These are phyloP conservation scores for Nowickia ferox DNA, from an alignment of 2,888 invertebrate genomes.

Conservation along the genomic window DNA sequence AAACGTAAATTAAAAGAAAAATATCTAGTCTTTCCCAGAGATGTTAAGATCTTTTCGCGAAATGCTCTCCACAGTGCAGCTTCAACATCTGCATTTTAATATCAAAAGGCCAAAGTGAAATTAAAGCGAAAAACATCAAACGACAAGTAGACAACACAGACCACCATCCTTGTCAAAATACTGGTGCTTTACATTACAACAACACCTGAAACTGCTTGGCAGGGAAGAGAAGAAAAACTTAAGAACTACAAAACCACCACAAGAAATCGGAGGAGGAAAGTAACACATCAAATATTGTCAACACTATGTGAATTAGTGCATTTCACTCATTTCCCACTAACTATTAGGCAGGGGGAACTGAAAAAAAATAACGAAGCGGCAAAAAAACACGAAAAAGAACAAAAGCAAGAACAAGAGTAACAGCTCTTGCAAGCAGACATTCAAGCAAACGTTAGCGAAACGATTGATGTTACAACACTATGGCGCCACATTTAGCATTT, in stretches of 20 bases:
- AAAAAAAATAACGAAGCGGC: not conserved
- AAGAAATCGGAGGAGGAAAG: slow-evolving; percentile 35
- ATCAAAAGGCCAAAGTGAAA: slow-evolving; percentile 55
- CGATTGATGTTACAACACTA: slow-evolving; percentile 71
- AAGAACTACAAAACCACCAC: not conserved
- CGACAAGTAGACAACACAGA: slow-evolving; percentile 62
- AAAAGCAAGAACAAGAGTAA: slow-evolving; percentile 37
- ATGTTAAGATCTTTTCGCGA: not conserved
- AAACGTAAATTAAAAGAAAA: not conserved
- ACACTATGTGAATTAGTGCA: slow-evolving; percentile 51
- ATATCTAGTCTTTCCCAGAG: not conserved
- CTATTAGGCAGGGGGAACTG: not conserved
- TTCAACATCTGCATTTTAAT: slow-evolving; percentile 65
- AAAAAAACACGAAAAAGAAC: slow-evolving; percentile 1
- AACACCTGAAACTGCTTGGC: slow-evolving; percentile 59
- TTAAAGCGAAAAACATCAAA: slow-evolving; percentile 61
- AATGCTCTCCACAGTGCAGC: slow-evolving; percentile 16
- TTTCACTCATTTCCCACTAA: slow-evolving; percentile 21
- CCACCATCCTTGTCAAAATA: slow-evolving; percentile 66
- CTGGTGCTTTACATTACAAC: slow-evolving; percentile 55
- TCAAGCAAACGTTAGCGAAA: slow-evolving; percentile 44
- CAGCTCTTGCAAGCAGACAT: slow-evolving; percentile 53
- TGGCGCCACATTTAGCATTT: slow-evolving; percentile 74
- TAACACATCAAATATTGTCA: slow-evolving; percentile 71
- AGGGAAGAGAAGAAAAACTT: slow-evolving; percentile 16